Evolutionary conservation across 1,140 invertebrate genomes (phyloP).

Genomic region (Drosophila ambigua): DNA sequence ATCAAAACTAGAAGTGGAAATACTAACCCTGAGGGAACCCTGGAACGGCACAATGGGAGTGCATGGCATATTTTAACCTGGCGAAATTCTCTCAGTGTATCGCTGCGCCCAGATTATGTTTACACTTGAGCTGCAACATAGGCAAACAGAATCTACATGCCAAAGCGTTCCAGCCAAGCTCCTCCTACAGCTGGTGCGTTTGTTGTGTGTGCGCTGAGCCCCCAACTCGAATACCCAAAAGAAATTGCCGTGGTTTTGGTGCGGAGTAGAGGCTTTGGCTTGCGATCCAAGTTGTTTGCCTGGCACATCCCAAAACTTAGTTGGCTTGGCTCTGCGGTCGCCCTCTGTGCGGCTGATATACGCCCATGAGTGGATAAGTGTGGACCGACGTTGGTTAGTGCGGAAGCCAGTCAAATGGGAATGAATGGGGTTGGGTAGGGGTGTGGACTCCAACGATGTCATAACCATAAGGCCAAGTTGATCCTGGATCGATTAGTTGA

Average conservation of each 20-base stretch:
- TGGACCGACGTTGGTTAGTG: conserved; percentile 28
- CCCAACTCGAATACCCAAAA: conserved; percentile 18
- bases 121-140: conserved; percentile 72
- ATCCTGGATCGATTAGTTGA: conserved; percentile 57
- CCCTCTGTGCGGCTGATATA: conserved; percentile 29
- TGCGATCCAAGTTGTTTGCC: conserved; percentile 48
- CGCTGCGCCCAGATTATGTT: conserved; percentile 61
- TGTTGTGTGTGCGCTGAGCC: not conserved
- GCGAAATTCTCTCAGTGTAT: not conserved
- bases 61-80: too few species aligned
- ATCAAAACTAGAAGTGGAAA: not conserved
- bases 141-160: conserved; percentile 44
- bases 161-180: conserved; percentile 7
- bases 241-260: conserved; percentile 39
- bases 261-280: conserved; percentile 8
- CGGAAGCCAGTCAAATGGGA: conserved; percentile 1
- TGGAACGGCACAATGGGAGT: too few species aligned
- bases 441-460: conserved; percentile 42
- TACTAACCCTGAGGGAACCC: too few species aligned
- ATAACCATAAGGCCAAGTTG: conserved; percentile 59
- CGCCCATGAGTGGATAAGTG: conserved; percentile 20
- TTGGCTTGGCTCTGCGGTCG: conserved; percentile 48
- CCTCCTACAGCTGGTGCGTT: conserved; percentile 46
- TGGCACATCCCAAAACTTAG: conserved; percentile 43
- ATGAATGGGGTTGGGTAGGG: not conserved